These are phyloP conservation scores for Calypte anna DNA, from an alignment of 2,113 vertebrate species.

Conservation along the genomic window DNA sequence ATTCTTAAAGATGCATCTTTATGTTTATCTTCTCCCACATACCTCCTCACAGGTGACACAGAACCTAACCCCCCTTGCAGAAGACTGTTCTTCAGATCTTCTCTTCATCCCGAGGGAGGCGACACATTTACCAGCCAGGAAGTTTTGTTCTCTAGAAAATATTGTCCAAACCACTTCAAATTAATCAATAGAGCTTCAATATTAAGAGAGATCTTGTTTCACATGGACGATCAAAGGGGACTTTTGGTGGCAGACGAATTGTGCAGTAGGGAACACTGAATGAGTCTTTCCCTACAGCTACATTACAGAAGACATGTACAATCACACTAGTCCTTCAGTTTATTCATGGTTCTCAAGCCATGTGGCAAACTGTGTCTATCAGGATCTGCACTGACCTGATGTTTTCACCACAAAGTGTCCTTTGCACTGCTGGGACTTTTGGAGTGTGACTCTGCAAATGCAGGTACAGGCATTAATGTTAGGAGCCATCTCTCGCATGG, in stretches of 20 bases:
- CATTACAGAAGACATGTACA: background rate
- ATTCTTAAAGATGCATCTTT: background rate
- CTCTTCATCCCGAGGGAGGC: background rate
- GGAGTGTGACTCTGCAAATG: background rate
- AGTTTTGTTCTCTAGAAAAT: background rate
- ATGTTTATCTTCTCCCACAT: background rate
- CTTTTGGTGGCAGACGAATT: background rate
- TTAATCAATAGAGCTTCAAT: background rate
- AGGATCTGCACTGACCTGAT: background rate
- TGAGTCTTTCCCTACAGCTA: background rate
- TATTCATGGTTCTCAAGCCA: background rate
- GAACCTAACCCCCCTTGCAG: background rate
- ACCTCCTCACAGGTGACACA: background rate
- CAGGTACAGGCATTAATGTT: background rate
- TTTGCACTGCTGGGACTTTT: background rate
- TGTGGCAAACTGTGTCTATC: background rate
- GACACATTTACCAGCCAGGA: background rate
- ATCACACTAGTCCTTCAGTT: background rate
- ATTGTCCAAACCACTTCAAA: background rate
- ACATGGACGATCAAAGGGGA: fast-evolving
- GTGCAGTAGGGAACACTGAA: background rate
- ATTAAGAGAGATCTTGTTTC: background rate
- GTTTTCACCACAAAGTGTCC: background rate
- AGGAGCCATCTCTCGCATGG: background rate
- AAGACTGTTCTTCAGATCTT: background rate